These are phyloP conservation scores for Buphagus erythrorhynchus DNA, from an alignment of 2,797 vertebrate species.

Conservation along the genomic window DNA sequence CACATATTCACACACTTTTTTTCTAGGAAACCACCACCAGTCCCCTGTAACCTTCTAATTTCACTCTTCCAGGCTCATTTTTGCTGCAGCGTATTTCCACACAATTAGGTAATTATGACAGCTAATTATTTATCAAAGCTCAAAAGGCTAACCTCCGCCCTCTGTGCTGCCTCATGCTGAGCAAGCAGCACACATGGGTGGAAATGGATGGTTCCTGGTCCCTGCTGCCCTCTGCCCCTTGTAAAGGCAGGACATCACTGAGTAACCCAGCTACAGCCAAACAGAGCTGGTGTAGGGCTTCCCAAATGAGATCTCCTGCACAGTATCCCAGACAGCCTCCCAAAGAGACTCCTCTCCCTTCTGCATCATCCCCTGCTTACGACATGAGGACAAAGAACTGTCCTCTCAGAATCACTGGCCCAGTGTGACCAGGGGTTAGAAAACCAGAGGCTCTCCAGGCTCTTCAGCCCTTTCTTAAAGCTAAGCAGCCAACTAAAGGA, in stretches of 20 bases:
- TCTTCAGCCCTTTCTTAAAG: neutral
- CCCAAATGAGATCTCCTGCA: neutral
- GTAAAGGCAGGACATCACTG: neutral
- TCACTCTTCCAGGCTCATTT: neutral
- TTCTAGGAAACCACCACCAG: neutral
- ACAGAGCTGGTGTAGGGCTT: neutral
- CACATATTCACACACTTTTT: neutral
- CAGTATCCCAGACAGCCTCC: neutral
- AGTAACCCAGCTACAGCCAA: neutral
- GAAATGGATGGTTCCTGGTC: neutral
- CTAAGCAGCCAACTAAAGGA: neutral
- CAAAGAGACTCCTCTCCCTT: neutral
- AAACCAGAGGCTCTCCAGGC: neutral
- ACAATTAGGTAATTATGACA: slow-evolving; percentile 42
- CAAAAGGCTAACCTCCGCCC: neutral
- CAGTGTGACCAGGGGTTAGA: neutral
- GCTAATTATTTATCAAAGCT: slow-evolving; percentile 40
- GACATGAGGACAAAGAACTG: neutral
- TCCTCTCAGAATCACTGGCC: neutral
- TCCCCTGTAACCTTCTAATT: neutral
- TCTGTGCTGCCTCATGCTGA: neutral
- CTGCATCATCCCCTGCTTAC: neutral
- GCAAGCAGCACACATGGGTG: neutral
- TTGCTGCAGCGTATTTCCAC: neutral
- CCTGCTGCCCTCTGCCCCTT: neutral